Evolutionary conservation across 1,140 invertebrate species (phyloP).

Genomic region (Drosophila bocqueti): DNA sequence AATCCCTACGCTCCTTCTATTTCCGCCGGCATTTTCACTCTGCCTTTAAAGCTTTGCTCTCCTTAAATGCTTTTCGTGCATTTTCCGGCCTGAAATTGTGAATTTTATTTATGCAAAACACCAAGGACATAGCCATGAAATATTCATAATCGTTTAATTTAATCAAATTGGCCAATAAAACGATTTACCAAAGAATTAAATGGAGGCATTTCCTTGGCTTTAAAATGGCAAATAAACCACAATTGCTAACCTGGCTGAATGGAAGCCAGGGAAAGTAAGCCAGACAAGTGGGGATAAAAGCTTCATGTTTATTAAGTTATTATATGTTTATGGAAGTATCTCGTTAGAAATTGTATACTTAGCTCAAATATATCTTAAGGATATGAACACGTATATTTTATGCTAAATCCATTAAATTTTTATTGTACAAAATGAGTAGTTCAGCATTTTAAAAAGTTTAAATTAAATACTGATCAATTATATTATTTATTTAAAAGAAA

Average conservation of each 20-base stretch:
- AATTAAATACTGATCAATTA: too few species aligned
- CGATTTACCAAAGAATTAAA: constrained; percentile 21
- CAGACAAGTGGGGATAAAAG: background rate
- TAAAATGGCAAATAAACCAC: constrained; percentile 1
- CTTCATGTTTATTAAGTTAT: too few species aligned
- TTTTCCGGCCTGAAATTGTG: constrained; percentile 6
- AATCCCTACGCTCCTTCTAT: background rate
- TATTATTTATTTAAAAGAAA: too few species aligned
- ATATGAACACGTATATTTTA: too few species aligned
- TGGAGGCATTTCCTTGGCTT: constrained; percentile 6
- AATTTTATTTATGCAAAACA: constrained; percentile 14
- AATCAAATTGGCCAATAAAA: constrained; percentile 26
- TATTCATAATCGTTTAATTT: constrained; percentile 39
- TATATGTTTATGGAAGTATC: too few species aligned
- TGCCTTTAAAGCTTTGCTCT: constrained; percentile 2
- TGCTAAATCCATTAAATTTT: too few species aligned
- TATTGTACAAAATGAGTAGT: too few species aligned
- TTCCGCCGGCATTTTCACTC: background rate
- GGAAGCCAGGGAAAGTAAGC: background rate
- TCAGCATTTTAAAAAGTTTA: too few species aligned
- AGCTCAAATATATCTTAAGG: too few species aligned
- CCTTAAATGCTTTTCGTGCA: constrained; percentile 4
- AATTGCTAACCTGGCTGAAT: background rate
- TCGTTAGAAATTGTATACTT: too few species aligned
- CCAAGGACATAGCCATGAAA: constrained; percentile 4